Evolutionary conservation across 1,140 invertebrate species (phyloP), one percentile per base, ranked within the genome.

Genomic region (Tetramorium alpestre): DNA sequence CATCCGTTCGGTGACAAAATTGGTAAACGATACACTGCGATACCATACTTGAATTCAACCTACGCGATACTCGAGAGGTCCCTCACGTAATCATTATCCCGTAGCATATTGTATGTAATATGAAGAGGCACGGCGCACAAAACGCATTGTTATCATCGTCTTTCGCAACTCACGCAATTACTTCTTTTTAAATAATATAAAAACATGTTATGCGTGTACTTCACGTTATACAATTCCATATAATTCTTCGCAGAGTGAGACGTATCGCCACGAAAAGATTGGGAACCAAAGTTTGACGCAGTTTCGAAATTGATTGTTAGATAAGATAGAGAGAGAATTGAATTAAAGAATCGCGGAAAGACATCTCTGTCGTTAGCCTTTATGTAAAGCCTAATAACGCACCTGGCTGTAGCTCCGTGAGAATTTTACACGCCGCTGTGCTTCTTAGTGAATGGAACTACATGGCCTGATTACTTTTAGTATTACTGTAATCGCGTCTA

Each of bases 1-100:
- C 62, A 90, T 88, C 88, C 86, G 88, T 13, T 76, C 47, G 28
- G 4, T 0, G 44, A 88, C 85, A 22, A 90, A 85, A 87, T 91
- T 87, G 80, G 78, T 84, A 86, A 91, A 87, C 88, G 67, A 90
- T 80, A 91, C 60, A 44, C 41, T 22, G 1, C 3, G 82, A 88
- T 89, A 82, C 56, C 87, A 38, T 33, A 65, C 25, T n/a, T 13
- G 18, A 64, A 75, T 89, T 89, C 88, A 47, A 89, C 41, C n/a
- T 60, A 86, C 67, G 44, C 11, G 28, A 67, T 41, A 67, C 33
- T 18, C 77, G 64, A 70, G 44, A 67, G 28, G 64, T 16, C 41
- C 58, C 69, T 81, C 22, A 18, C 10, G 77, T 56, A 81, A 70
- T 70, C 10, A 54, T 80, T 51, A 69, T 69, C 47, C 1, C n/a